phyloP scores from a whole-genome alignment of 2,888 invertebrate species.

The Oscheius sp. region DNA sequence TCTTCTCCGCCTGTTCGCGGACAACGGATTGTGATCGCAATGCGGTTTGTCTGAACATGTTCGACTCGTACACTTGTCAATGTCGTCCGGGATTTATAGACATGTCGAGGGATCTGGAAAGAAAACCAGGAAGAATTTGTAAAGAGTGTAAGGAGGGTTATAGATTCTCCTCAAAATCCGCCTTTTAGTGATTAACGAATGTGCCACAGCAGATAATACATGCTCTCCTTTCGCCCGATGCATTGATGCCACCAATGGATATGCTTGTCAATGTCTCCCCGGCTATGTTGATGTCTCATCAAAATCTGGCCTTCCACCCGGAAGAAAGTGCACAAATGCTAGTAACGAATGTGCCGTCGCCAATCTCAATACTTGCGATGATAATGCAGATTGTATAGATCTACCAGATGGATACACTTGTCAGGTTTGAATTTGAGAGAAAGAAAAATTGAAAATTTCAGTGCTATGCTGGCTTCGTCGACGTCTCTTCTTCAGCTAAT shows the following conservation, averaged over 20 bases:
- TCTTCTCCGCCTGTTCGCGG: constrained; percentile 62
- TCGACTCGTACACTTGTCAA: constrained; percentile 68
- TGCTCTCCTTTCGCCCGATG: constrained; percentile 69
- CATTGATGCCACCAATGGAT: constrained; percentile 68
- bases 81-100: constrained; percentile 67
- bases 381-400: constrained; percentile 70
- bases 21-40: constrained; percentile 61
- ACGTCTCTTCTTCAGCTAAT: constrained; percentile 68
- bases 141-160: constrained; percentile 64
- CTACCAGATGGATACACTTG: constrained; percentile 69
- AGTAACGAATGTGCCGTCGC: constrained; percentile 67
- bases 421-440: constrained; percentile 34
- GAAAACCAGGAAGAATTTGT: constrained; percentile 64
- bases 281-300: constrained; percentile 70
- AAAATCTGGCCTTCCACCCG: constrained; percentile 61
- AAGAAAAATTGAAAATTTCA: constrained; percentile 24
- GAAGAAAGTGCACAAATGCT: constrained; percentile 67
- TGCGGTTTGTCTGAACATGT: constrained; percentile 68
- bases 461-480: constrained; percentile 69
- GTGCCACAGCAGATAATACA: constrained; percentile 64
- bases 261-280: constrained; percentile 59
- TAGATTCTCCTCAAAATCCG: no score
- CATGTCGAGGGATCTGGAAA: constrained; percentile 63
- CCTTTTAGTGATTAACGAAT: constrained; percentile 70
- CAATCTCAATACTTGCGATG: constrained; percentile 68